Conservation (phyloP, 2,113 vertebrate genomes). For the Anseranas semipalmata region DNA sequence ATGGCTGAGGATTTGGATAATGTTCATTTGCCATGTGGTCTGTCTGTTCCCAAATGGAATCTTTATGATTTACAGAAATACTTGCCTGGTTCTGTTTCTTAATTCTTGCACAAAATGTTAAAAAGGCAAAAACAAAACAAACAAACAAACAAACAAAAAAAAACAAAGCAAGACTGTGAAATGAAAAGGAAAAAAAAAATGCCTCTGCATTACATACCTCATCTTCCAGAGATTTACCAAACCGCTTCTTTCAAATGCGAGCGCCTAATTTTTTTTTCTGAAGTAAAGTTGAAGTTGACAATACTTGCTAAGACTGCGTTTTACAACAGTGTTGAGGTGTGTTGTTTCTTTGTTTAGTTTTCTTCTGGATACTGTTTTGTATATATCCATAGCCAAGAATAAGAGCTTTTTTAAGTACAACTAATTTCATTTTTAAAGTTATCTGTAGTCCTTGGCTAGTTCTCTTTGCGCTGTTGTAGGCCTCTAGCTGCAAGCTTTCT, state of each 20-base stretch:
- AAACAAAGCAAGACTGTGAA: slow-evolving; percentile 78
- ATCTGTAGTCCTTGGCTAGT: slow-evolving; percentile 63
- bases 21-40: slow-evolving; percentile 34
- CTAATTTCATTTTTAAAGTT: slow-evolving; percentile 5
- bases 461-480: slow-evolving; percentile 75
- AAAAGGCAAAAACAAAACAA: slow-evolving; percentile 43
- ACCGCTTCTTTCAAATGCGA: slow-evolving; percentile 53
- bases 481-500: slow-evolving; percentile 82
- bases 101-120: slow-evolving; percentile 72
- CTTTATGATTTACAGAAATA: slow-evolving; percentile 49
- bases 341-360: slow-evolving; percentile 37
- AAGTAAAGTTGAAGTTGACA: slow-evolving; percentile 44
- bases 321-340: slow-evolving; percentile 37
- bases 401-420: slow-evolving; percentile 1
- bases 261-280: slow-evolving; percentile 20
- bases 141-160: too few relatives aligned
- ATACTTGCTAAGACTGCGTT: slow-evolving; percentile 31
- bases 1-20: slow-evolving; percentile 46
- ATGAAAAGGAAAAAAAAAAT: slow-evolving; percentile 32
- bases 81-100: slow-evolving; percentile 63
- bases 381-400: slow-evolving; percentile 24
- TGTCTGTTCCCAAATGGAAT: slow-evolving; percentile 35
- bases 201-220: slow-evolving; percentile 84
- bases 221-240: slow-evolving; percentile 74
- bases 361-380: slow-evolving; percentile 15